These are phyloP conservation scores for Acipenser transmontanus DNA, from an alignment of 2,797 vertebrate genomes.

Conservation along the genomic window DNA sequence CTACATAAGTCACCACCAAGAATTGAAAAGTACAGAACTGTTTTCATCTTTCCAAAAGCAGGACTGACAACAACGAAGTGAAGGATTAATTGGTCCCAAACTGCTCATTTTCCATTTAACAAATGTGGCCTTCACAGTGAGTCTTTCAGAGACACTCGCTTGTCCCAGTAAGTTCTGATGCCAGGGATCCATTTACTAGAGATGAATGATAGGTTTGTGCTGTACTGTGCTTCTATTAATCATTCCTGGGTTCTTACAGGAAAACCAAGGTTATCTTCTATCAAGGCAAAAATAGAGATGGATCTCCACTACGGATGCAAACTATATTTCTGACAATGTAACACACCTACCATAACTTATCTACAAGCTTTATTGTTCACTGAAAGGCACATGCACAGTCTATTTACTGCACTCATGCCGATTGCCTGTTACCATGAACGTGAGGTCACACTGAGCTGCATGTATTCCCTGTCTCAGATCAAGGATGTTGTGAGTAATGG, in stretches of 20 bases:
- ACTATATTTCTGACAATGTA: too few species aligned
- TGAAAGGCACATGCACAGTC: too few species aligned
- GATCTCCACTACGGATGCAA: background rate
- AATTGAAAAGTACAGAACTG: too few species aligned
- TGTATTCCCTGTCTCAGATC: too few species aligned
- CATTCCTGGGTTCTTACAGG: conserved; percentile 7
- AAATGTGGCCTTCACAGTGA: conserved; percentile 18
- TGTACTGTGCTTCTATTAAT: conserved; percentile 17
- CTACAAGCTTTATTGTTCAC: too few species aligned
- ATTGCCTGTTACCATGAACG: too few species aligned
- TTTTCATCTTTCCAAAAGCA: too few species aligned
- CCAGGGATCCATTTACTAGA: conserved; percentile 17
- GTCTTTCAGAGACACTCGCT: conserved; percentile 21
- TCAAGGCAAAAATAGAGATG: conserved; percentile 13
- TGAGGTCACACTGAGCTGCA: too few species aligned
- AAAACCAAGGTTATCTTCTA: conserved; percentile 1
- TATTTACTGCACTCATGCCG: too few species aligned
- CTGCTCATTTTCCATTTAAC: background rate
- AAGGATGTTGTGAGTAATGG: too few species aligned
- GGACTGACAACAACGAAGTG: background rate
- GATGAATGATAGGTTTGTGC: conserved; percentile 14
- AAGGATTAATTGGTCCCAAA: conserved; percentile 9
- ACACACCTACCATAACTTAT: too few species aligned
- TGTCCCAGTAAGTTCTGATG: conserved; percentile 31
- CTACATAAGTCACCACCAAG: too few species aligned